Conservation (phyloP, 2,797 vertebrate species). For the Trachurus trachurus region DNA sequence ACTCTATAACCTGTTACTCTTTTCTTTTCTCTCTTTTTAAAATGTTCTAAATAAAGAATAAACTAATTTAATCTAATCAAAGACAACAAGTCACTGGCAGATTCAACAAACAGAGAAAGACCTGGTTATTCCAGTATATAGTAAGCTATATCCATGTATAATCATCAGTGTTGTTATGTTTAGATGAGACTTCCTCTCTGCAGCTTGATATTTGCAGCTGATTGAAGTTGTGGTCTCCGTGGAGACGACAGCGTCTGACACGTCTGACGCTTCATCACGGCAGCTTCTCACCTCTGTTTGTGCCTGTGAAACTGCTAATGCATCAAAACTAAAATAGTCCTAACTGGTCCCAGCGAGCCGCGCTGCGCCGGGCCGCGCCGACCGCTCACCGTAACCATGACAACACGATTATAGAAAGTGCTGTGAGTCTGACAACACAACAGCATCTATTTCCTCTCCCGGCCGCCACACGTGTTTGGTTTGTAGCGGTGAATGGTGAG, state of each 20-base stretch:
- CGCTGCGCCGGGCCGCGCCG: constrained; percentile 30
- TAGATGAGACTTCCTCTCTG: too few relatives aligned
- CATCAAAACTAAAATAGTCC: constrained; percentile 74
- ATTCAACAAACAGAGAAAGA: too few relatives aligned
- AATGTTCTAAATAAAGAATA: too few relatives aligned
- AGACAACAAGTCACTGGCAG: not conserved
- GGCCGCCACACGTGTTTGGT: too few relatives aligned
- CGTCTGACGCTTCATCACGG: not conserved
- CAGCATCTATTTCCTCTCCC: constrained; percentile 25
- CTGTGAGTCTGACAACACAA: constrained; percentile 56
- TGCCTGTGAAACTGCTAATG: constrained; percentile 69
- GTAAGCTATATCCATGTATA: too few relatives aligned
- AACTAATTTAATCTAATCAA: too few relatives aligned
- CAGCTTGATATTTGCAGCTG: not conserved
- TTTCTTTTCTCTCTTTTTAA: too few relatives aligned
- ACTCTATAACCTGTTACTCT: too few relatives aligned
- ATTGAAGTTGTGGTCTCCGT: not conserved
- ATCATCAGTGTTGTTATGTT: too few relatives aligned
- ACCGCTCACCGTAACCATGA: constrained; percentile 74
- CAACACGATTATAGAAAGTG: constrained; percentile 75
- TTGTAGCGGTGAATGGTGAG: constrained; percentile 18
- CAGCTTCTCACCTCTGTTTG: constrained; percentile 43
- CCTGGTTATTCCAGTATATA: too few relatives aligned
- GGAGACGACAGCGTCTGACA: not conserved
- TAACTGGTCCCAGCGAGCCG: constrained; percentile 59